Base-by-base conservation (phyloP, 1,140 invertebrate genomes). In the Oryctes rhinoceros region DNA sequence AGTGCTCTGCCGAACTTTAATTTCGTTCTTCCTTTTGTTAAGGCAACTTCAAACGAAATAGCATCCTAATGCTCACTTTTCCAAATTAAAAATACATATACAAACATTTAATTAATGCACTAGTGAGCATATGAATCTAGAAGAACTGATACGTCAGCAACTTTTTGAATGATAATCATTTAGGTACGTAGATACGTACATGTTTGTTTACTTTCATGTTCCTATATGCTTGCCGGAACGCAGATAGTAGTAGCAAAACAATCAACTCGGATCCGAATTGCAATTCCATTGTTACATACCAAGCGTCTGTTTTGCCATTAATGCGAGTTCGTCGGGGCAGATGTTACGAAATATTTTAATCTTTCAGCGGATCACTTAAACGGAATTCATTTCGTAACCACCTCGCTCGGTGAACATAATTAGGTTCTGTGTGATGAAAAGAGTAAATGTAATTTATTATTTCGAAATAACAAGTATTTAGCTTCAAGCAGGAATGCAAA, bases 311-410 rank as follows among this genome's bases (percentile, higher is more conserved):
- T 71, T 71, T 71, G 3, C 9, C 35, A 30, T 35, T 24, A 35
- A 30, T 24, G 35, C 35, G 20, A 71, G 11, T 71, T 71, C 65
- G 20, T 15, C 35, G 65, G 13, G 1, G 24, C 24, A 20, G 18
- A 71, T 71, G 65, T 37, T 37, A 24, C 65, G 53, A 71, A 35
- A 71, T 71, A 71, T 71, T 71, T 71, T 24, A 71, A 71, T 71
- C 53, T 59, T 59, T 59, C 15, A 59, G 53, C 53, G 53, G 53
- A 59, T 59, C 53, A 59, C 18, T 59, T 18, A 18, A 59, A 59
- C 53, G 53, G 15, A 59, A 59, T 59, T 59, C 20, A 59, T 59
- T 59, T 18, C 53, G 15, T 59, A 59, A 59, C 6, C 15, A 59
- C 18, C 15, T 18, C 15, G 7, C 6, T 59, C 53, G 7, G 53